These are phyloP conservation scores for Amiota minor DNA, from an alignment of 2,888 invertebrate species.

Conservation along the genomic window DNA sequence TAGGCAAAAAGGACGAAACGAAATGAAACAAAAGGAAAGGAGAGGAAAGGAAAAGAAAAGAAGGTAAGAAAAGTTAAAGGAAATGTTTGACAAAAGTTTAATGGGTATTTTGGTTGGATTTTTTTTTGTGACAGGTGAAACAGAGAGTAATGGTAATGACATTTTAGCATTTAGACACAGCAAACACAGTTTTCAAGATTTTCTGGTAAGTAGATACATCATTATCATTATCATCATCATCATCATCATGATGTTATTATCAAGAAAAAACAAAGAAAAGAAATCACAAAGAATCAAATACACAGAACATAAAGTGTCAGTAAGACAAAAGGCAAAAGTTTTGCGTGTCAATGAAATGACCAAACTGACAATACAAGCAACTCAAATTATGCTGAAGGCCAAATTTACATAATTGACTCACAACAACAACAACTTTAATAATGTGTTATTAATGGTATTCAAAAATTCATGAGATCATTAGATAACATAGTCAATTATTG, in stretches of 20 bases:
- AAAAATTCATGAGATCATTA: not conserved
- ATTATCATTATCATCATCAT: no score
- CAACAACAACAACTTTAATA: slow-evolving; percentile 6
- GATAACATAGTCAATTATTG: no score
- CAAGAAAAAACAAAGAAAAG: no score
- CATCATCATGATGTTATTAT: no score
- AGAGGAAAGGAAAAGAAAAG: not conserved
- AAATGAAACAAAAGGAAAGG: not conserved
- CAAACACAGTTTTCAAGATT: slow-evolving; percentile 12
- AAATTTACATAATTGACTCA: slow-evolving; percentile 26
- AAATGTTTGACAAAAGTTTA: slow-evolving; percentile 1
- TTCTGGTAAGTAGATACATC: no score
- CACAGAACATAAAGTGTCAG: not conserved
- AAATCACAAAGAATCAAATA: not conserved
- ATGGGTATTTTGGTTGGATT: not conserved
- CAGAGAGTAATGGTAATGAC: not conserved
- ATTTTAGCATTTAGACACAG: not conserved
- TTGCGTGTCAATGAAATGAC: slow-evolving; percentile 14
- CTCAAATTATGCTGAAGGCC: slow-evolving; percentile 13
- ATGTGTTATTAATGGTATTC: slow-evolving; percentile 20
- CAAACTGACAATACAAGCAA: not conserved
- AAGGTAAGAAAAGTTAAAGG: not conserved
- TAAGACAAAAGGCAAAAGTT: slow-evolving; percentile 13
- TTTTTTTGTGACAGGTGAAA: not conserved
- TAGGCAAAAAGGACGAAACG: not conserved